A percentile compares a stretch with the other conserved stretches of the same genome.
These are phyloP conservation scores for Patagioenas fasciata DNA, from an alignment of 2,113 vertebrate species.

Conservation along the genomic window DNA sequence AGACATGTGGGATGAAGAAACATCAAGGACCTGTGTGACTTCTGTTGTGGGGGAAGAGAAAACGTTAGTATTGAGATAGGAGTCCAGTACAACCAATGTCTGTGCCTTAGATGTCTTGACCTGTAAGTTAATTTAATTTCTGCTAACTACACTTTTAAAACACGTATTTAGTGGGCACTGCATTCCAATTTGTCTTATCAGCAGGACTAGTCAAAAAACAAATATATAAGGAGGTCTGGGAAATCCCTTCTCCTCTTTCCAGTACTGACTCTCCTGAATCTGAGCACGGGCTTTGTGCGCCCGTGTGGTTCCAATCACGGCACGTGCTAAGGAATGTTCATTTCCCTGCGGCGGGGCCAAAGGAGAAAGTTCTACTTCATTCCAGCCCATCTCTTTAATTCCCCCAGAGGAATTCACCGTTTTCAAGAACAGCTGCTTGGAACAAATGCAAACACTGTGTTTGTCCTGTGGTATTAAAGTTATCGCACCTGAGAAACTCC, in stretches of 20 bases:
- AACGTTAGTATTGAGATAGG: background rate
- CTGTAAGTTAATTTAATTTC: background rate
- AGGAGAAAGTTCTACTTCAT: background rate
- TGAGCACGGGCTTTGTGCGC: background rate
- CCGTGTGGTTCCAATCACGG: background rate
- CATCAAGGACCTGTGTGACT: conserved; percentile 33
- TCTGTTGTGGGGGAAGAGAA: background rate
- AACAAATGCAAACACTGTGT: background rate
- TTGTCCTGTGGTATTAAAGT: background rate
- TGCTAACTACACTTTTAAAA: background rate
- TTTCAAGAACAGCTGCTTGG: background rate
- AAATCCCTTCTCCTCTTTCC: background rate
- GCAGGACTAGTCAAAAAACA: background rate
- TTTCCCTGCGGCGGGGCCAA: background rate
- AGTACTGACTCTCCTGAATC: background rate
- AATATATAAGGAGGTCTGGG: background rate
- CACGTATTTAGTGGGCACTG: background rate
- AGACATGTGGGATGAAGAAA: conserved; percentile 4
- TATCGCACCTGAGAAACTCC: background rate
- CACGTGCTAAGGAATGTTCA: background rate
- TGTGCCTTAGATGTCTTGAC: background rate
- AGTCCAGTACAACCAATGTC: background rate
- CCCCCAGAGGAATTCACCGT: background rate
- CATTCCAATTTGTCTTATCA: background rate
- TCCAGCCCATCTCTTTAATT: background rate